Evolutionary conservation across 2,888 invertebrate species (phyloP).

Genomic region (Lypha dubia): DNA sequence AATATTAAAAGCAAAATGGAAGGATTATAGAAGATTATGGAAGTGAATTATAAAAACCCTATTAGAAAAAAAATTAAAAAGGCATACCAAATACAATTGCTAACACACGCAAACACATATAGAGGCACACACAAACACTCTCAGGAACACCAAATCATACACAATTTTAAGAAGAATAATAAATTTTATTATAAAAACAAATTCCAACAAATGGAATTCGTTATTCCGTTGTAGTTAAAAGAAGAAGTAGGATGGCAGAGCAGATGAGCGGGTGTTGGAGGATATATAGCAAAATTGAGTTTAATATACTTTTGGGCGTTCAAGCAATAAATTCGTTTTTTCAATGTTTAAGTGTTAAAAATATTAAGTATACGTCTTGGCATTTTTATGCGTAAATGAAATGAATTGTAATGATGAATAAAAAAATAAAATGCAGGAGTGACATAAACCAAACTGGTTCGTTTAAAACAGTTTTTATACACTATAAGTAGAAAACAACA

Average conservation of each 20-base stretch:
- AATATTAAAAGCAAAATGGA: neutral
- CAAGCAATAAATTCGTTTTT: conserved; percentile 46
- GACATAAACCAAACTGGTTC: neutral
- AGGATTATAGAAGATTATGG: neutral
- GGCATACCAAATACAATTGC: neutral
- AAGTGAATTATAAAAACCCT: neutral
- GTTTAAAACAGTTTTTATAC: too few species aligned
- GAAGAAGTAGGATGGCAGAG: neutral
- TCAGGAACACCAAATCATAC: neutral
- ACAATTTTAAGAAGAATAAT: conserved; percentile 12
- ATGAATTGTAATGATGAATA: conserved; percentile 26
- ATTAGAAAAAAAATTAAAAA: neutral
- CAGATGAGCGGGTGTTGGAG: neutral
- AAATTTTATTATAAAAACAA: conserved; percentile 1
- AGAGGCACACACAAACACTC: neutral
- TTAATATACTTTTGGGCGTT: conserved; percentile 21
- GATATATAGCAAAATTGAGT: neutral
- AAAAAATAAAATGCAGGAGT: neutral
- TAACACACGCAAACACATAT: neutral
- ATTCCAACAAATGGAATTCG: neutral
- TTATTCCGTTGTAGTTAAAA: neutral
- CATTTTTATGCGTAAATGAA: conserved; percentile 16
- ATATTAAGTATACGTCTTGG: conserved; percentile 35
- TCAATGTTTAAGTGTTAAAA: conserved; percentile 29
- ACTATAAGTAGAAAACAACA: too few species aligned